phyloP scores from a whole-genome alignment of 2,888 invertebrate species.

The Iselma pallidipennis region DNA sequence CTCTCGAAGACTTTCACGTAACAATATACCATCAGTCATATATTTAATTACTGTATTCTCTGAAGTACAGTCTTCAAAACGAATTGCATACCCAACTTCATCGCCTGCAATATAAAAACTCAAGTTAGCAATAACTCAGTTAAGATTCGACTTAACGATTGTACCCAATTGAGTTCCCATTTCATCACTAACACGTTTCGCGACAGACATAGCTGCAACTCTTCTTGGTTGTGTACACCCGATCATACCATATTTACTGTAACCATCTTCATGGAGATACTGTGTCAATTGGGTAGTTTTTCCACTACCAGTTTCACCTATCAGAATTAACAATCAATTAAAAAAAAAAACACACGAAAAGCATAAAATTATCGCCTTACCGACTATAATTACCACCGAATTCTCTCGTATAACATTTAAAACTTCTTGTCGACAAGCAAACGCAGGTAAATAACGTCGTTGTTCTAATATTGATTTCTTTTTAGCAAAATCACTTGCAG shows the following conservation, averaged over 20 bases:
- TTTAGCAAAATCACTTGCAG: slow-evolving; percentile 82
- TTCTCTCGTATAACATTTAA: slow-evolving; percentile 92
- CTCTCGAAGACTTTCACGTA: slow-evolving; percentile 94
- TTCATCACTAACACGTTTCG: slow-evolving; percentile 98
- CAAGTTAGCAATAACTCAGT: slow-evolving; percentile 1
- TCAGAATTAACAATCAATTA: neutral
- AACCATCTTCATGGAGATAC: slow-evolving; percentile 96
- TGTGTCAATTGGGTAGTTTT: slow-evolving; percentile 98
- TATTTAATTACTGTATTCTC: slow-evolving; percentile 94
- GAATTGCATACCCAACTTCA: slow-evolving; percentile 98
- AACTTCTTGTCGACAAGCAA: slow-evolving; percentile 91
- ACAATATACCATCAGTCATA: slow-evolving; percentile 99
- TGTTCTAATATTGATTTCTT: slow-evolving; percentile 85
- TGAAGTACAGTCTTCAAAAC: slow-evolving; percentile 98
- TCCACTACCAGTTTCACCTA: slow-evolving; percentile 88
- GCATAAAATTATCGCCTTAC: slow-evolving; percentile 51
- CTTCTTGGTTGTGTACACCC: slow-evolving; percentile 98
- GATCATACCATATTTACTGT: slow-evolving; percentile 82
- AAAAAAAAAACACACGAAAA: neutral
- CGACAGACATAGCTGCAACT: slow-evolving; percentile 99
- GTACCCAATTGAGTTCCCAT: slow-evolving; percentile 84
- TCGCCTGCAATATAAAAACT: slow-evolving; percentile 49
- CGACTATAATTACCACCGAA: slow-evolving; percentile 92
- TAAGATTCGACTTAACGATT: neutral
- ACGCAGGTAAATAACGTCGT: slow-evolving; percentile 90